Conservation (phyloP, 2,888 invertebrate species). For the Syritta pipiens region DNA sequence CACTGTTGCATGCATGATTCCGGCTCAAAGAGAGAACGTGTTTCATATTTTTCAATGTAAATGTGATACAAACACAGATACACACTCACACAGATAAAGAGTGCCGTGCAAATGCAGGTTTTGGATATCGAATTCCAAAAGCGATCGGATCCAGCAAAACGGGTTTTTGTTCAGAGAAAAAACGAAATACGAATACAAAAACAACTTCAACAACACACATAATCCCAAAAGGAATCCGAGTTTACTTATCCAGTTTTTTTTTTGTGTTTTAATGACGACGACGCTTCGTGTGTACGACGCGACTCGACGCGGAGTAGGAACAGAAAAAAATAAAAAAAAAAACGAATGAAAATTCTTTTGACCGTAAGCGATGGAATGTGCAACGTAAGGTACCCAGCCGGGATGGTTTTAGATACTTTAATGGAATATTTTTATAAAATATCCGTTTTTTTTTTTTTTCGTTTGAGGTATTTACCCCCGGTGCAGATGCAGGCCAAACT, state of each 20-base stretch:
- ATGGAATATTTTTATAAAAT: no score
- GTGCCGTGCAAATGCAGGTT: no score
- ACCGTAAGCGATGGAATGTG: slow-evolving; percentile 39
- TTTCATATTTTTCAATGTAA: slow-evolving; percentile 33
- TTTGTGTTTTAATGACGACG: slow-evolving; percentile 1
- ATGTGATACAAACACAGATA: slow-evolving; percentile 15
- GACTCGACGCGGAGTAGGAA: no score
- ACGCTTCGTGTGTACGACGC: slow-evolving; percentile 1
- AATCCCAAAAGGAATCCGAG: slow-evolving; percentile 58
- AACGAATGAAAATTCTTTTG: slow-evolving; percentile 19
- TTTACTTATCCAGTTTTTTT: slow-evolving; percentile 40
- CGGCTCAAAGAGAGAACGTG: slow-evolving; percentile 31
- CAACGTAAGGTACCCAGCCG: no score
- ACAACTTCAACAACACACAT: slow-evolving; percentile 26
- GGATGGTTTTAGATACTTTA: no score
- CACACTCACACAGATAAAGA: no score
- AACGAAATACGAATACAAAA: slow-evolving; percentile 12
- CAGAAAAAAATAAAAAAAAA: slow-evolving; percentile 6
- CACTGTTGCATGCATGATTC: neutral
- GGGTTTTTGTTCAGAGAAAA: slow-evolving; percentile 30
- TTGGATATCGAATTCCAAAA: slow-evolving; percentile 41
- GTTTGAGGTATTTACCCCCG: no score
- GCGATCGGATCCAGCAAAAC: slow-evolving; percentile 50
- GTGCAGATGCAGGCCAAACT: no score
- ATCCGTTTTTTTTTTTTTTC: no score